Percentiles rank a stretch among this genome's conserved stretches.
These are phyloP conservation scores for Homalodisca vitripennis DNA, from an alignment of 1,140 invertebrate species.

Conservation along the genomic window DNA sequence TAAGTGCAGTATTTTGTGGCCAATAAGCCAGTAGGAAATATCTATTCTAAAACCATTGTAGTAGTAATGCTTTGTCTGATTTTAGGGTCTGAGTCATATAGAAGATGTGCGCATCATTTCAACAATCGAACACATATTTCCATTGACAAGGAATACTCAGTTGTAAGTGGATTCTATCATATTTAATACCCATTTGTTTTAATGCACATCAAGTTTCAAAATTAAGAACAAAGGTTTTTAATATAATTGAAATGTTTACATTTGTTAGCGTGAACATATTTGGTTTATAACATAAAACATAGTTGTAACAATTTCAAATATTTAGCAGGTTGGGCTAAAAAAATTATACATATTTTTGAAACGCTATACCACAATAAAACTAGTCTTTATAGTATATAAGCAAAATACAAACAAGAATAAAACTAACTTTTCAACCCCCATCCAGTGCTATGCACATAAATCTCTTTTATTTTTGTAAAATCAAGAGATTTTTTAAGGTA, in stretches of 20 bases:
- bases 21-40: neutral
- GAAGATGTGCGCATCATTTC: constrained; percentile 6
- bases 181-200: no score
- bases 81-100: constrained; percentile 1
- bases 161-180: neutral
- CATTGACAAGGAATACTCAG: constrained; percentile 6
- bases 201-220: neutral
- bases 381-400: no score
- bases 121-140: constrained; percentile 9
- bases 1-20: neutral
- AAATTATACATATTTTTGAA: no score
- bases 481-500: no score
- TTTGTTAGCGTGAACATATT: neutral
- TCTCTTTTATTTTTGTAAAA: no score
- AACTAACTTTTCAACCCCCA: no score
- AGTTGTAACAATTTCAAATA: neutral
- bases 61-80: neutral
- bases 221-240: neutral
- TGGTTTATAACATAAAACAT: neutral
- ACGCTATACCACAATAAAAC: no score
- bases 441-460: no score
- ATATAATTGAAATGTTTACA: neutral
- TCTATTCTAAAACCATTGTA: neutral
- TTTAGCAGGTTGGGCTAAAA: no score
- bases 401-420: no score